Evolutionary conservation across 2,888 invertebrate genomes (phyloP).

Genomic region (Rhaphigaster nebulosa): DNA sequence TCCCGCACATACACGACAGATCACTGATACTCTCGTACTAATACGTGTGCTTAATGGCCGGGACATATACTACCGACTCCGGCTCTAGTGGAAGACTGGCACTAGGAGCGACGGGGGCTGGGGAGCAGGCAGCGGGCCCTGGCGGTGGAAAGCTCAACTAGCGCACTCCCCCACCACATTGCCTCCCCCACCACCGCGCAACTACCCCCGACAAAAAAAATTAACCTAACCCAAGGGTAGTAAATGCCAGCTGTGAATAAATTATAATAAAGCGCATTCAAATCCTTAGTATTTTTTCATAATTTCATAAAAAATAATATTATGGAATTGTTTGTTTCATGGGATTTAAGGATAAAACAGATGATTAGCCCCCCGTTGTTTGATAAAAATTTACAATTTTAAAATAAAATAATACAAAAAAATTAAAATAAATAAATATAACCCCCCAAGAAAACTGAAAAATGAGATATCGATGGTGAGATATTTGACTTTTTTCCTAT

Average conservation of each 20-base stretch:
- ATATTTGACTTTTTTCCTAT: too few relatives aligned
- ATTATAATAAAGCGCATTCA: neutral
- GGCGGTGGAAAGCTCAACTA: neutral
- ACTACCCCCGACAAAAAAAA: neutral
- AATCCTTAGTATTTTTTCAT: neutral
- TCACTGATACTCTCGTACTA: conserved; percentile 38
- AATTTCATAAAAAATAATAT: neutral
- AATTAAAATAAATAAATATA: too few relatives aligned
- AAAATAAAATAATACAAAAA: too few relatives aligned
- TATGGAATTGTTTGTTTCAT: too few relatives aligned
- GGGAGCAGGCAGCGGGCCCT: conserved; percentile 8
- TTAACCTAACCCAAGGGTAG: neutral
- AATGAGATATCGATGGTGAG: too few relatives aligned
- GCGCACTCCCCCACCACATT: neutral
- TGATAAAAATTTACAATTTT: too few relatives aligned
- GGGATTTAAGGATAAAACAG: too few relatives aligned
- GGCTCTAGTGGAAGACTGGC: conserved; percentile 43
- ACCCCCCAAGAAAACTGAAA: too few relatives aligned
- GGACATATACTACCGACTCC: conserved; percentile 20
- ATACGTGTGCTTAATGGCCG: neutral
- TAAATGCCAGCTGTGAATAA: neutral
- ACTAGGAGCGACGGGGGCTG: neutral
- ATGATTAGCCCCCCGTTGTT: too few relatives aligned
- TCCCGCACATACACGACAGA: conserved; percentile 19
- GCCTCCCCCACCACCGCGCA: neutral